These are phyloP conservation scores for Platycnemis pennipes DNA, from an alignment of 2,888 invertebrate genomes.

Conservation along the genomic window DNA sequence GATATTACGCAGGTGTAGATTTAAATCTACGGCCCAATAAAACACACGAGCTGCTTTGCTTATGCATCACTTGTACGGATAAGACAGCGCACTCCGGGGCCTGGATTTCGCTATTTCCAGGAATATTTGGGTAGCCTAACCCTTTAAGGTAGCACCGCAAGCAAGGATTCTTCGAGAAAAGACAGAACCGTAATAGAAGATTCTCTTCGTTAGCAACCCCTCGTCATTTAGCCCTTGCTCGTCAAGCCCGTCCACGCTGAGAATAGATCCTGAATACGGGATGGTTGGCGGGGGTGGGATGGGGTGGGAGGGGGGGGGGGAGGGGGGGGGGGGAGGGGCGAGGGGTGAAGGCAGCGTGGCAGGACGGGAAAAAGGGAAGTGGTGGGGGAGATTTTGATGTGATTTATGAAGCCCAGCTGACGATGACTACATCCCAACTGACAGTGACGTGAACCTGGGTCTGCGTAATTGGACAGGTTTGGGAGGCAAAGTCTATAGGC, in stretches of 20 bases:
- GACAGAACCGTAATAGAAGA: background rate
- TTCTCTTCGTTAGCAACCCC: background rate
- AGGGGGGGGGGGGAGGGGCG: no score
- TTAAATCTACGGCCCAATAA: no score
- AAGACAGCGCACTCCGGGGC: no score
- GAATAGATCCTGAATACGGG: background rate
- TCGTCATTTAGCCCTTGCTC: background rate
- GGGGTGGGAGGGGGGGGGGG: background rate
- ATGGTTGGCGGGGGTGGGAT: background rate
- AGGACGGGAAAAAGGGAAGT: background rate
- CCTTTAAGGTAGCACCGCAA: background rate
- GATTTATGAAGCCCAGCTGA: conserved; percentile 5
- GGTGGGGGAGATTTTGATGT: background rate
- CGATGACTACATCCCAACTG: background rate
- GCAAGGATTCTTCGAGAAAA: background rate
- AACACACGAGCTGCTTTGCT: no score
- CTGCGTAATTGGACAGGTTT: no score
- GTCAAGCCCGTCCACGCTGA: background rate
- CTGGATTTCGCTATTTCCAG: no score
- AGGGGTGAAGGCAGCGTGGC: background rate
- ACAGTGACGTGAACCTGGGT: background rate
- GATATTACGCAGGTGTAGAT: no score
- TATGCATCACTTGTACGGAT: no score
- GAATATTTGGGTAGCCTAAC: background rate
- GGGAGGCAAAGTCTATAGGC: no score